Base-by-base conservation (phyloP, 2,888 invertebrate species). In the Phyllotreta striolata region DNA sequence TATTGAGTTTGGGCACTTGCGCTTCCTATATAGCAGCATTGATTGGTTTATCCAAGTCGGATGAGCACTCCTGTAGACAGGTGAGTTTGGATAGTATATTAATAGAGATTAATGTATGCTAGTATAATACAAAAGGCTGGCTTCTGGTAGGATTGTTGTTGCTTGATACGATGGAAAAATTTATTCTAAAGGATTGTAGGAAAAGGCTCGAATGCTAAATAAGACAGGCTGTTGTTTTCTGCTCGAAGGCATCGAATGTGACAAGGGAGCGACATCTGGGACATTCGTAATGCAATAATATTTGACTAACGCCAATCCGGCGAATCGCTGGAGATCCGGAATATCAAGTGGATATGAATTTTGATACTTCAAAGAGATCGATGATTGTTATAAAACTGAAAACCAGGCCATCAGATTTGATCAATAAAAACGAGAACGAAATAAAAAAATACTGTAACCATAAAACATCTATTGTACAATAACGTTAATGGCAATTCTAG, bases 1-100 rank as follows among this genome's bases (percentile, higher is more conserved):
- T 87, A 52, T 81, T 89, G 65, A 88, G 88, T 51, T 73, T 86
- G 13, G 85, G 84, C 61, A 88, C 88, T 9, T 87, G 87, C 70
- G 83, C 85, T 35, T 83, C 86, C n/a, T 89, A 89, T 75, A 79
- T 88, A 66, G 83, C 85, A 35, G 83, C 86, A 13, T 81, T 89
- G 40, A 83, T 86, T 65, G 85, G 85, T 24, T 82, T 88, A 49
- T 83, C 87, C 40, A 85, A 84, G 68, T 73, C 80, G 71, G 83
- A 87, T 78, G 76, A 82, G 57, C 76, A 84, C 79, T 79, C 85
- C 66, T 74, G 79, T 24, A 81, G 84, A 70, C 85, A 85, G 83
- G 85, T 84, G 77, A 81, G 78, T 62, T 13, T 12, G 24, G 7
- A 47, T 35, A 37, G 6, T 8, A 34, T 12, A 13, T 24, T 10